Conservation (phyloP, 2,888 invertebrate species). For the Aspidiotus destructor region DNA sequence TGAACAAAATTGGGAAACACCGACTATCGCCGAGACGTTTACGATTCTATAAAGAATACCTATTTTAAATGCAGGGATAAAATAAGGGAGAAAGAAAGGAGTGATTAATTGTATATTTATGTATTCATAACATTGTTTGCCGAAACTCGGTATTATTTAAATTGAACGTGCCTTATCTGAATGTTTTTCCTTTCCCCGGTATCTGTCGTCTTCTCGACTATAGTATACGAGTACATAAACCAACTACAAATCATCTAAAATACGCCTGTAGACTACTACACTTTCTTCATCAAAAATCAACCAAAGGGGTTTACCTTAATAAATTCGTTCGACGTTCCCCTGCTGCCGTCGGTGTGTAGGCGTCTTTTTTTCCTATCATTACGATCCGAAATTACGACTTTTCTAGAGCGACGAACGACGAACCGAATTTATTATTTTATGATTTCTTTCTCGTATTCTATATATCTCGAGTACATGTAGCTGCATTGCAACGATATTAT, state of each 20-base stretch:
- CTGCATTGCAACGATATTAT: too few species aligned
- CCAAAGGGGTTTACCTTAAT: not conserved
- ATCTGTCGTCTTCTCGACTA: not conserved
- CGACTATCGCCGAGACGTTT: not conserved
- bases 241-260: constrained; percentile 2
- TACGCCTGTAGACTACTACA: not conserved
- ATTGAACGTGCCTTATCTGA: constrained; percentile 34
- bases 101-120: constrained; percentile 35
- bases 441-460: too few species aligned
- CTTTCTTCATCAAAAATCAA: not conserved
- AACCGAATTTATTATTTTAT: too few species aligned
- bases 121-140: constrained; percentile 34
- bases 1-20: not conserved
- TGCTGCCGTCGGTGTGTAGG: too few species aligned
- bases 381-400: too few species aligned
- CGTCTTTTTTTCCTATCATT: too few species aligned
- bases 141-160: not conserved
- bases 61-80: not conserved
- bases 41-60: not conserved
- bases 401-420: too few species aligned
- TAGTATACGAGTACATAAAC: not conserved
- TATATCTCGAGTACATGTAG: too few species aligned
- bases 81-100: constrained; percentile 22
- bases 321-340: not conserved
- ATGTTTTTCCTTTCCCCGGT: not conserved